Evolutionary conservation across 2,888 invertebrate genomes (phyloP), one percentile per base, ranked within the genome.

Genomic region (Papilio elwesi): DNA sequence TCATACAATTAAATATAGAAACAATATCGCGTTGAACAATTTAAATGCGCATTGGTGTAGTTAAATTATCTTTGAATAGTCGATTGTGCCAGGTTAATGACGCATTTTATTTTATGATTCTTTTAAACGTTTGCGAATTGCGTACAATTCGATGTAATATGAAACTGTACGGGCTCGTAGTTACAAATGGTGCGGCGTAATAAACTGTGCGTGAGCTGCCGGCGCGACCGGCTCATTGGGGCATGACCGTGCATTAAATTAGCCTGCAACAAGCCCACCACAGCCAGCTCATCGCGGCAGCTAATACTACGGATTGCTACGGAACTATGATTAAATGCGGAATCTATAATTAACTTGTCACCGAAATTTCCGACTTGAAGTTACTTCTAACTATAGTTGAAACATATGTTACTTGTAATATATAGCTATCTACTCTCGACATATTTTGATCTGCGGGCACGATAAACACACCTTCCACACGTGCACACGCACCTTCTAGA

Each of bases 191-290:
- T 65, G n/a, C 47, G 63, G 52, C 63, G 64, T 59, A 55, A 73
- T 69, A 66, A 71, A 71, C 67, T 68, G 51, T 55, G 48, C 53
- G 51, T 68, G 79, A 81, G 82, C 83, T 82, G 43, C 43, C 43
- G 43, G 81, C 80, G 80, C 79, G 79, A 81, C 81, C 78, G 78
- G 75, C 75, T 80, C 80, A 80, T 77, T 80, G 74, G 81, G 80
- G 86, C 87, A 85, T 87, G 86, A 79, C 82, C 74, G 74, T 82
- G 88, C 82, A 84, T 84, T 78, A 79, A 81, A 82, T 78, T 76
- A 76, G 70, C 64, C 66, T 53, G 70, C 68, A 71, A 74, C 73
- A 72, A 69, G 73, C 66, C 51, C 15, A 57, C 49, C 49, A 15
- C 26, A 36, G 16, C 43, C 36, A 13, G 57, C 15, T 49, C 36